phyloP scores from a whole-genome alignment of 1,140 invertebrate genomes.

The Lasaia peninsularis region DNA sequence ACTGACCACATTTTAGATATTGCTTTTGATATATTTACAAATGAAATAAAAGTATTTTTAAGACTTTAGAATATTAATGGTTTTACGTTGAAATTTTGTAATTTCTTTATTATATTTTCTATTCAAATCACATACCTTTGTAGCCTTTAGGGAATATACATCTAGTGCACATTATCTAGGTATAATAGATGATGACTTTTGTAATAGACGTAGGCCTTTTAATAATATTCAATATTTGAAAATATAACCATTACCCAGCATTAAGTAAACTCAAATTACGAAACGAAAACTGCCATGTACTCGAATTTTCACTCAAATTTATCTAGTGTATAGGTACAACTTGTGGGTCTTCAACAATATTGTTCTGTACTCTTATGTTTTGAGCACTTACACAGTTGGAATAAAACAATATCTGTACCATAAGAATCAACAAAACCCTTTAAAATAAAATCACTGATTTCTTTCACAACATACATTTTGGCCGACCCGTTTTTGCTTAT shows the following conservation, averaged over 20 bases:
- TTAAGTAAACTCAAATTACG: constrained; percentile 1
- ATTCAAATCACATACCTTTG: constrained; percentile 10
- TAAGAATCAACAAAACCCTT: no score
- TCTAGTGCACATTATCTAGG: not conserved
- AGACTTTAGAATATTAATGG: no score
- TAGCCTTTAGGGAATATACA: constrained; percentile 8
- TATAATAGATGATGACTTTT: not conserved
- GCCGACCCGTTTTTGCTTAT: no score
- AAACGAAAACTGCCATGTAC: constrained; percentile 59
- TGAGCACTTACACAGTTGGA: no score
- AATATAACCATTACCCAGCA: not conserved
- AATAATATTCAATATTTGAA: constrained; percentile 1
- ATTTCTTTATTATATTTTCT: not conserved
- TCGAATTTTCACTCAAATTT: constrained; percentile 60
- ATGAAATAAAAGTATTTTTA: no score
- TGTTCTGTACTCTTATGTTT: not conserved
- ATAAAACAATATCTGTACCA: no score
- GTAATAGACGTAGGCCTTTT: not conserved
- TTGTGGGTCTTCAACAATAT: not conserved
- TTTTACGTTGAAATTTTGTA: no score
- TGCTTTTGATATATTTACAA: no score
- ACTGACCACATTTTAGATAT: no score
- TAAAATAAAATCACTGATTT: no score
- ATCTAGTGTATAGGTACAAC: constrained; percentile 20
- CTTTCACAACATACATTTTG: no score